Conservation (phyloP, 1,140 invertebrate genomes). For the Brachionus paranguensis region DNA sequence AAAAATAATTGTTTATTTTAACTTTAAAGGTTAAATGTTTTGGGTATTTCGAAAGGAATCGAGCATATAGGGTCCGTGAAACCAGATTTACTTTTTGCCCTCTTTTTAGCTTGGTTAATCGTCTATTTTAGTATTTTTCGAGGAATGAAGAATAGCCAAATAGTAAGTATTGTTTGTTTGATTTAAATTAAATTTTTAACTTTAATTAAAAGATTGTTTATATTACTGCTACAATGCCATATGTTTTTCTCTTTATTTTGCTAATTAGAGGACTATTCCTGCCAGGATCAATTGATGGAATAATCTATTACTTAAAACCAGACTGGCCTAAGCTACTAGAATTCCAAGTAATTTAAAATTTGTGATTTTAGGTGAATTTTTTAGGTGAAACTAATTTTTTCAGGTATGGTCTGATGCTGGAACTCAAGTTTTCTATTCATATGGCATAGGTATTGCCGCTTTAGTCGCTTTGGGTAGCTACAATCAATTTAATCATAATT, state of each 20-base stretch:
- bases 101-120: slow-evolving; percentile 48
- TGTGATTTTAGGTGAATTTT: background rate
- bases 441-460: slow-evolving; percentile 57
- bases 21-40: slow-evolving; percentile 32
- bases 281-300: slow-evolving; percentile 48
- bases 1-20: background rate
- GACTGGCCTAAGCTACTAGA: slow-evolving; percentile 40
- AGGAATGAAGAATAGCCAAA: slow-evolving; percentile 50
- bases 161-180: slow-evolving; percentile 43
- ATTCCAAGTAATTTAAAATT: background rate
- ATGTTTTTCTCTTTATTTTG: slow-evolving; percentile 42
- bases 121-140: slow-evolving; percentile 49
- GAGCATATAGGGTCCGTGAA: slow-evolving; percentile 46
- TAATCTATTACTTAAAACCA: slow-evolving; percentile 43
- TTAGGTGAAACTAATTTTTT: background rate
- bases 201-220: slow-evolving; percentile 41
- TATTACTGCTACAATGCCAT: slow-evolving; percentile 43
- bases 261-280: slow-evolving; percentile 73
- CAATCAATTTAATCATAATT: slow-evolving; percentile 44
- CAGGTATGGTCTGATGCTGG: slow-evolving; percentile 55
- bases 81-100: slow-evolving; percentile 48
- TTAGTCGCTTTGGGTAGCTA: slow-evolving; percentile 49
- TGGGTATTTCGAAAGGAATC: slow-evolving; percentile 42
- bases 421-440: slow-evolving; percentile 57
- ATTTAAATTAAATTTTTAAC: background rate